phyloP scores from a whole-genome alignment of 2,113 vertebrate genomes.

The Xenopus laevis region DNA sequence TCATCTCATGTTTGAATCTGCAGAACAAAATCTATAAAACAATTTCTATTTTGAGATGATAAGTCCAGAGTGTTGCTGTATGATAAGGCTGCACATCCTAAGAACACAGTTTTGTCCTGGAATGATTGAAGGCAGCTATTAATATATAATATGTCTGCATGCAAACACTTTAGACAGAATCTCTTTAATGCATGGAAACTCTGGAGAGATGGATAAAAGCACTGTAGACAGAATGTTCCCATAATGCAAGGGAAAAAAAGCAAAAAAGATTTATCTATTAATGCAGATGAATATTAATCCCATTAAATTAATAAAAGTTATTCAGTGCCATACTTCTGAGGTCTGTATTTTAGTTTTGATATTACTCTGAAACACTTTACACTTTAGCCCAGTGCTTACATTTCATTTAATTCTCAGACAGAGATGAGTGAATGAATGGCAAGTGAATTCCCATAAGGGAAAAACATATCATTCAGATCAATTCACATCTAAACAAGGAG shows the following conservation, averaged over 20 bases:
- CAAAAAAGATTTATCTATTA: neutral
- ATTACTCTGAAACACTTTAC: no score
- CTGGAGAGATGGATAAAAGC: conserved; percentile 6
- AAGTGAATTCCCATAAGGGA: no score
- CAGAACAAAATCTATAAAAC: conserved; percentile 29
- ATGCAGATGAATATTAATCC: no score
- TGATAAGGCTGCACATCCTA: conserved; percentile 10
- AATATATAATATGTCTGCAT: conserved; percentile 36
- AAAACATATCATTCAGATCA: no score
- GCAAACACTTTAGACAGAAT: conserved; percentile 33
- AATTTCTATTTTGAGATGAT: conserved; percentile 33
- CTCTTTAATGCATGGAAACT: conserved; percentile 22
- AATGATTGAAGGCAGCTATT: conserved; percentile 35
- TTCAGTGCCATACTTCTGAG: no score
- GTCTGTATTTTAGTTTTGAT: no score
- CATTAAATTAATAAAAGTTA: no score
- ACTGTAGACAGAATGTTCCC: conserved; percentile 18
- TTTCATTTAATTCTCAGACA: no score
- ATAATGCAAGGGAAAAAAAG: conserved; percentile 4
- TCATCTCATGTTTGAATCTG: neutral
- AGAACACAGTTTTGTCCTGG: conserved; percentile 20
- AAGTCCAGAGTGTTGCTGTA: conserved; percentile 10
- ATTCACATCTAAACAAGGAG: no score
- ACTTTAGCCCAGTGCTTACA: no score
- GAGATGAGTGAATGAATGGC: no score